Conservation (phyloP, 2,113 vertebrate species). For the Sebastes fasciatus region DNA sequence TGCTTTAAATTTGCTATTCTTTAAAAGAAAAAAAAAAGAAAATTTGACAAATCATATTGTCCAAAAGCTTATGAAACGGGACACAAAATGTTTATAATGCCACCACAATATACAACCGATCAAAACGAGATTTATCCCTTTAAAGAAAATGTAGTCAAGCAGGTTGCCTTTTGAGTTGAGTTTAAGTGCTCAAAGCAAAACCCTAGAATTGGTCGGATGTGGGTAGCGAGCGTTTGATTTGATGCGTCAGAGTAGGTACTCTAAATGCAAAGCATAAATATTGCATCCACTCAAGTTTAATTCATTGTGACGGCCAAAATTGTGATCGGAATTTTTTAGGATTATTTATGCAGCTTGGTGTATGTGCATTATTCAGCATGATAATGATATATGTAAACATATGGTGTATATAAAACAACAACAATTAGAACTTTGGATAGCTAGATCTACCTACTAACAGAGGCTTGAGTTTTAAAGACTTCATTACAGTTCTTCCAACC, state of each 20-base stretch:
- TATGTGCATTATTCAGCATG: slow-evolving; percentile 9
- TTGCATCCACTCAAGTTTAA: not conserved
- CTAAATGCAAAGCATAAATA: slow-evolving; percentile 4
- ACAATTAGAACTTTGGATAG: not conserved
- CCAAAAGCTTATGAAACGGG: too few relatives aligned
- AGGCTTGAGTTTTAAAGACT: not conserved
- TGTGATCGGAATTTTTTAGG: not conserved
- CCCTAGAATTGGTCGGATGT: not conserved
- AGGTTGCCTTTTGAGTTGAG: not conserved
- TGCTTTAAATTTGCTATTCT: not conserved
- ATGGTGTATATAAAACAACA: not conserved
- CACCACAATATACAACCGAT: too few relatives aligned
- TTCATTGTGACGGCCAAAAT: not conserved
- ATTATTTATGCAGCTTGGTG: not conserved
- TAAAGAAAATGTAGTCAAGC: not conserved
- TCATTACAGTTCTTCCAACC: not conserved
- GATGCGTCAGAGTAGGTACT: not conserved
- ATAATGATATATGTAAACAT: slow-evolving; percentile 2
- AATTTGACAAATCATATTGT: too few relatives aligned
- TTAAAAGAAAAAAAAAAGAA: too few relatives aligned
- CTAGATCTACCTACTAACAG: not conserved
- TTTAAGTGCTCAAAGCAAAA: not conserved
- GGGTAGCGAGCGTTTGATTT: not conserved
- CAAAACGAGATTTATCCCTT: not conserved
- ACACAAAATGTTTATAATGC: too few relatives aligned